These are phyloP conservation scores for Scotopteryx bipunctaria DNA, from an alignment of 2,888 invertebrate species.

Conservation along the genomic window DNA sequence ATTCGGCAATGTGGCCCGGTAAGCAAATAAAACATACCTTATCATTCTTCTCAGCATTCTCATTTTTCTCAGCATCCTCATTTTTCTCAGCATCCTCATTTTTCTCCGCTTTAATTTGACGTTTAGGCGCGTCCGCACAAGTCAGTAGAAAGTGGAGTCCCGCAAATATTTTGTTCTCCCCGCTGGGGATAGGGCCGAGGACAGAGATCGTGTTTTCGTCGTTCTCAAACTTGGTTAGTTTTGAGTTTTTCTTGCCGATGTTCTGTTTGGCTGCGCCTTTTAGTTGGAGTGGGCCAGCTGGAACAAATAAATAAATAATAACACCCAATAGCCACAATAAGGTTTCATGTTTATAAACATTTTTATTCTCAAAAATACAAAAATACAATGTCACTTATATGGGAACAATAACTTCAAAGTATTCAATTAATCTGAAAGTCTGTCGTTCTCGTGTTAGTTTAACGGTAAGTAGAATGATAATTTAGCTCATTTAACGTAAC, in stretches of 20 bases:
- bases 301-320: conserved; percentile 17
- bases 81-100: conserved; percentile 43
- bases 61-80: conserved; percentile 20
- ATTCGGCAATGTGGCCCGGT: background rate
- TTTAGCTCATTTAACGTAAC: no score
- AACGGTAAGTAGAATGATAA: no score
- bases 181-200: conserved; percentile 82
- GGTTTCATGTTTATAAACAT: no score
- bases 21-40: background rate
- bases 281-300: conserved; percentile 75
- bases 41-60: conserved; percentile 32
- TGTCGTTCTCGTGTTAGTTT: no score
- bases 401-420: no score
- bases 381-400: no score
- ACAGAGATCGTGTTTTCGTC: conserved; percentile 71
- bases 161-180: conserved; percentile 74
- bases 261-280: conserved; percentile 81
- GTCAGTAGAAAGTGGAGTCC: conserved; percentile 84
- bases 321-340: no score
- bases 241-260: conserved; percentile 78
- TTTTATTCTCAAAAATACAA: no score
- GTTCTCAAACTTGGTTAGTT: conserved; percentile 74
- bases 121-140: conserved; percentile 74
- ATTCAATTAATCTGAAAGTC: no score
- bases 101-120: conserved; percentile 39